phyloP scores from a whole-genome alignment of 2,797 vertebrate species.

The Ciconia nigra region DNA sequence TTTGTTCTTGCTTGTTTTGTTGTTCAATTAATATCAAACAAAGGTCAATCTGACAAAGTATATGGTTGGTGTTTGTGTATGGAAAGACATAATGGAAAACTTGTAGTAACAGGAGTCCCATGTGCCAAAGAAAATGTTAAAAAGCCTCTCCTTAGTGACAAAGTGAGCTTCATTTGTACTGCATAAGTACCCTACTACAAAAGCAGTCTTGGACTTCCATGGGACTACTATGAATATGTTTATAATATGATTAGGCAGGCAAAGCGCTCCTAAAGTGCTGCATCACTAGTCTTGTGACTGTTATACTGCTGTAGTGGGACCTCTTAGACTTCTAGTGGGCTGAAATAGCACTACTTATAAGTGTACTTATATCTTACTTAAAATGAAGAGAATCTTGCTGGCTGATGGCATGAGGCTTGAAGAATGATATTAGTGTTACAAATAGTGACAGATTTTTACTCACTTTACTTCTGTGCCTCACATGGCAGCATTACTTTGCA shows the following conservation, averaged over 20 bases:
- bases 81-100: constrained; percentile 44
- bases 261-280: constrained; percentile 61
- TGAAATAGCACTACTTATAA: constrained; percentile 62
- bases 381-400: constrained; percentile 55
- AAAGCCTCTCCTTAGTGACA: constrained; percentile 55
- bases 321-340: constrained; percentile 62
- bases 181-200: constrained; percentile 50
- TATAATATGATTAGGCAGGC: constrained; percentile 72
- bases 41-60: constrained; percentile 63
- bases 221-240: constrained; percentile 72
- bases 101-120: constrained; percentile 42
- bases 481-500: not conserved
- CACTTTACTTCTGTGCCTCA: not conserved
- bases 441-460: constrained; percentile 20
- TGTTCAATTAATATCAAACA: constrained; percentile 55
- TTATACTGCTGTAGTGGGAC: constrained; percentile 69
- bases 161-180: constrained; percentile 64
- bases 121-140: constrained; percentile 57
- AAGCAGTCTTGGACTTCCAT: constrained; percentile 62
- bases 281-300: constrained; percentile 63
- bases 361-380: constrained; percentile 54
- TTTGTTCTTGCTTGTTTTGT: constrained; percentile 33
- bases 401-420: not conserved
- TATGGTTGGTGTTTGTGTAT: constrained; percentile 21
- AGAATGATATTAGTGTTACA: not conserved